Evolutionary conservation across 2,888 invertebrate species (phyloP), one percentile per base, ranked within the genome.

Genomic region (Eubasilissa splendida): DNA sequence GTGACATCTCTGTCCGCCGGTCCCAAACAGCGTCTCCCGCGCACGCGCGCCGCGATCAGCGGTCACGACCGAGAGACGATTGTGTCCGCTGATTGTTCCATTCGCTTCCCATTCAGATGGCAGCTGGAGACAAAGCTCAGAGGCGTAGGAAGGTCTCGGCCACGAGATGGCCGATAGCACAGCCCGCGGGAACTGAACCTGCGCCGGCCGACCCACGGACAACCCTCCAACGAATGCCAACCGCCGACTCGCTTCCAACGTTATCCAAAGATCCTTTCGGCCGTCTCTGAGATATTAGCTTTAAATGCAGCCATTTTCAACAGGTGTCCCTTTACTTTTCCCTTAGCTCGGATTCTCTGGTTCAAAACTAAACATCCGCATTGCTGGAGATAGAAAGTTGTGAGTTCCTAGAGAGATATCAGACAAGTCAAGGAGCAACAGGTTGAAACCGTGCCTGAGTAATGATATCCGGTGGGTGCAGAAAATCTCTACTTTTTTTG

Each of bases 51-150:
- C 71, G 71, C 71, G 81, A 82, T 81, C 81, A 77, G 79, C 75
- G 74, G 81, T 83, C 83, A 81, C 81, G 83, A 81, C 83, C 70
- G 83, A 79, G 81, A 60, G 80, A 80, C 76, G 83, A 83, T 83
- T 77, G 83, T 83, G 83, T 83, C 75, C 83, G 74, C 79, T 73
- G 83, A 83, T 83, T 76, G 81, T 73, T 73, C 22, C 56, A 12
- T 60, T 73, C 79, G 73, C 79, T 59, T 79, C 73, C 79, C 79
- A 79, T 73, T 79, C 73, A 60, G 79, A 79, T 79, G 70, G 73
- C 56, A 52, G 60, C 60, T 14, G 73, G 60, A 79, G 79, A 79
- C 79, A 79, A 77, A 63, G 54, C 79, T 53, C 79, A 50, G 56
- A 59, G 73, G 79, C 75, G 79, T 75, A 68, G 79, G 79, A 79